A percentile compares a stretch with the other conserved stretches of the same genome.
Conservation (phyloP, 37 sponge, comb jelly and placozoan species). For the Aphrocallistes beatrix region DNA sequence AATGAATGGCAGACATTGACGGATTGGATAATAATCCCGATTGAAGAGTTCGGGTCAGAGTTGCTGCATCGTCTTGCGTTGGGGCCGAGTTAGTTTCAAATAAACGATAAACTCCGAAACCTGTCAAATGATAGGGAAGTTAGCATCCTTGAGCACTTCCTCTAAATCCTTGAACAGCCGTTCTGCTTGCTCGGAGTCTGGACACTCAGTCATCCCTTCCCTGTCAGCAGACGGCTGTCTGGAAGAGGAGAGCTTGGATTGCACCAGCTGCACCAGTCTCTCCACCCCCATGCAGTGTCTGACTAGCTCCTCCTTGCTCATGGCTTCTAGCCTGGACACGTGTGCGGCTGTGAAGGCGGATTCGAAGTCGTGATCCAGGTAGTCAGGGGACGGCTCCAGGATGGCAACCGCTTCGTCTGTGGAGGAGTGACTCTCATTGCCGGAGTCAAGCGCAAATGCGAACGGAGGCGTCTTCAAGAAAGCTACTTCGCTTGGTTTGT, state of each 20-base stretch:
- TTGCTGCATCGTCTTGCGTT: too few relatives aligned
- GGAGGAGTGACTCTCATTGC: slow-evolving; percentile 9
- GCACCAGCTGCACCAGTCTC: not conserved
- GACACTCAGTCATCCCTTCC: not conserved
- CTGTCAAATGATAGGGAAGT: not conserved
- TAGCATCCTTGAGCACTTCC: not conserved
- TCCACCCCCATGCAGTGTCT: slow-evolving; percentile 24
- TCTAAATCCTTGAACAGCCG: not conserved
- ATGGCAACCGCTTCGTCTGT: not conserved
- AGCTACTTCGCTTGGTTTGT: slow-evolving; percentile 17
- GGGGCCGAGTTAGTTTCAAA: too few relatives aligned
- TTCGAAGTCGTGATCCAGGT: slow-evolving; percentile 24
- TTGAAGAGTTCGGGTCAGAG: too few relatives aligned
- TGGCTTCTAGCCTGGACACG: not conserved
- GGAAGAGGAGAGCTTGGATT: not conserved
- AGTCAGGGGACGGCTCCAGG: slow-evolving; percentile 21
- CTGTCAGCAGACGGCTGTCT: not conserved
- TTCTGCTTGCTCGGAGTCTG: not conserved
- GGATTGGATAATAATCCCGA: too few relatives aligned
- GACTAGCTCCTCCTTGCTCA: slow-evolving; percentile 29
- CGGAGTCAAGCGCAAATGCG: not conserved
- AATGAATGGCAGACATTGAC: too few relatives aligned
- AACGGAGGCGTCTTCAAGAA: slow-evolving; percentile 14
- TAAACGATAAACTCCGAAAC: too few relatives aligned
- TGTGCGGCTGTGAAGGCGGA: slow-evolving; percentile 3